Evolutionary conservation across 2,888 invertebrate genomes (phyloP), one percentile per base, ranked within the genome.

Genomic region (Epinotia bilunana): DNA sequence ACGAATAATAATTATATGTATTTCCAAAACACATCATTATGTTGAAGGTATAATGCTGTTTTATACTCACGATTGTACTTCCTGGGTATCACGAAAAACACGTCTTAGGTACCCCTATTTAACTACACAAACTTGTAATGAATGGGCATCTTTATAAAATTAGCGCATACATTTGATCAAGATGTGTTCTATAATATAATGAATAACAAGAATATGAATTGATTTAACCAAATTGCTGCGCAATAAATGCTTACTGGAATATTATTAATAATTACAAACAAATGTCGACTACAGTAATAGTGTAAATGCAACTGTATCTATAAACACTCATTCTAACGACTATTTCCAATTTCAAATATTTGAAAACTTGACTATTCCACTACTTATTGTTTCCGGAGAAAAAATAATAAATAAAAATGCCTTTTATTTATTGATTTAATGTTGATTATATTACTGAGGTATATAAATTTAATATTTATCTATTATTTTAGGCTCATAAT

Each of bases 321-420:
- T 28, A 12, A 74, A 64, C 28, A 70, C 70, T 28, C 63, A 70
- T 65, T 53, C 6, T 39, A 74, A 74, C 74, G 74, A 49, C 46
- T 5, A 65, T 20, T 74, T 74, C 74, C 16, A 53, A 70, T 65
- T 74, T 74, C 43, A 74, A 74, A 71, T 60, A 12, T 69, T 11
- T n/a, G 12, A 18, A 65, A 73, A 39, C 33, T 53, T 58, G 13
- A 53, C 13, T 23, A 53, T 13, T 28, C 13, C 43, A 33, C 5
- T n/a, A 7, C 4, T 53, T 46, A 20, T 9, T 5, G 12, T 49
- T 70, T 74, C 74, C 70, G 64, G 70, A 65, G 1, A 33, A 13
- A 33, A 20, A 2, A 1, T 5, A 57, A 58, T 57, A 63, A 4
- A 16, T 1, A 20, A 46, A 46, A 20, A 53, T 7, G 0, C 53